phyloP scores from a whole-genome alignment of 2,113 vertebrate genomes.

The Cyanoderma ruficeps region DNA sequence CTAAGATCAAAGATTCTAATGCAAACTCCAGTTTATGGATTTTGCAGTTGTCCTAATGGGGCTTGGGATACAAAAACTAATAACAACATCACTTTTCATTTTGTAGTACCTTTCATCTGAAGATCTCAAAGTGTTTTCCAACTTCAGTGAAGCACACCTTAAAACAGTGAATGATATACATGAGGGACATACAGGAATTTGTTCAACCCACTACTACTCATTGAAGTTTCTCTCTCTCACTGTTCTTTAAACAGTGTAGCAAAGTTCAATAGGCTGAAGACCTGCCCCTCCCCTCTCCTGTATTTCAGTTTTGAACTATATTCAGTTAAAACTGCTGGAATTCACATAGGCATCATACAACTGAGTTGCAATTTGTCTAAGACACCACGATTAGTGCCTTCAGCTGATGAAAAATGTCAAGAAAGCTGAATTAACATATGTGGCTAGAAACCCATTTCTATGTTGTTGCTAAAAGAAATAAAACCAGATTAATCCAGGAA shows the following conservation, averaged over 20 bases:
- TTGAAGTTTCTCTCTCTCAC: neutral
- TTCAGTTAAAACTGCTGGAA: neutral
- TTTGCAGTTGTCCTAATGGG: neutral
- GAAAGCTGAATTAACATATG: neutral
- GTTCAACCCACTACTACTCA: neutral
- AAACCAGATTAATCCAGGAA: neutral
- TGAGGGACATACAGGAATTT: neutral
- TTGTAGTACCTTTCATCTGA: conserved; percentile 1
- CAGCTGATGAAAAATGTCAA: neutral
- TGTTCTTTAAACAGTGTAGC: neutral
- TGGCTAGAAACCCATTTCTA: neutral
- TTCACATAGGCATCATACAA: neutral
- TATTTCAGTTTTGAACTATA: neutral
- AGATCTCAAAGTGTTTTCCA: neutral
- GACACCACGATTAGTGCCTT: neutral
- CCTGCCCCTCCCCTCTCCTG: rapidly evolving
- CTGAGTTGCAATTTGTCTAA: neutral
- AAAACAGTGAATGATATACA: neutral
- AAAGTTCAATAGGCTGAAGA: neutral
- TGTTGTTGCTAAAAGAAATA: neutral
- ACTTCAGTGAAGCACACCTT: neutral
- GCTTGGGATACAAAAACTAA: neutral
- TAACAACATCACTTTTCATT: neutral
- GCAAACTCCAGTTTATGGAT: neutral
- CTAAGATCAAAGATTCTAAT: neutral